These are phyloP conservation scores for Caenorhabditis sp. DNA, from an alignment of 2,888 invertebrate species.

Conservation along the genomic window DNA sequence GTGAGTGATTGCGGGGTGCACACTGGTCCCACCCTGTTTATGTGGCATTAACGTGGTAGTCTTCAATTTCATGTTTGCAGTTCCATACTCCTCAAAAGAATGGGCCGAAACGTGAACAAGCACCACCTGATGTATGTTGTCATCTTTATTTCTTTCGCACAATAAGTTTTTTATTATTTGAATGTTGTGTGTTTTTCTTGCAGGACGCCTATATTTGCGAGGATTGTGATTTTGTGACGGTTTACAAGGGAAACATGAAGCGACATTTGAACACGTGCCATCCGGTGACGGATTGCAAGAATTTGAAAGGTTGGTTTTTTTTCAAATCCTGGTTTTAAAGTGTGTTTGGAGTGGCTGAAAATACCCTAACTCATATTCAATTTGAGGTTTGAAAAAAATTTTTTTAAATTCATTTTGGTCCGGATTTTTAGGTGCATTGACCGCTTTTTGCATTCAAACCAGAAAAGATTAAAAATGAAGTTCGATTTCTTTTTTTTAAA, in stretches of 20 bases:
- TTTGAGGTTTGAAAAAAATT: too few relatives aligned
- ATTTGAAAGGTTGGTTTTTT: conserved; percentile 29
- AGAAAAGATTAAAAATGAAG: too few relatives aligned
- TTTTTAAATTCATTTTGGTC: too few relatives aligned
- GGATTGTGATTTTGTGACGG: conserved; percentile 65
- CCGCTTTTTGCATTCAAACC: too few relatives aligned
- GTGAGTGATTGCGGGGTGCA: not conserved
- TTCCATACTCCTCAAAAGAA: conserved; percentile 1
- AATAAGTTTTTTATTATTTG: not conserved
- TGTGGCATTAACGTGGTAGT: not conserved
- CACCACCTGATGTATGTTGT: not conserved
- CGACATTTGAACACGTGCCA: conserved; percentile 64
- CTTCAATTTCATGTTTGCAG: not conserved
- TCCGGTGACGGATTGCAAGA: conserved; percentile 49
- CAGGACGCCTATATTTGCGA: conserved; percentile 66
- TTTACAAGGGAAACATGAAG: conserved; percentile 70
- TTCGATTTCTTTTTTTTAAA: too few relatives aligned
- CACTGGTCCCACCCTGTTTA: not conserved
- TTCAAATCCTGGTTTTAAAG: not conserved
- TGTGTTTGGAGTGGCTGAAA: not conserved
- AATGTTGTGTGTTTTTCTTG: not conserved
- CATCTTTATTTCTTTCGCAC: not conserved
- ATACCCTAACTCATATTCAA: too few relatives aligned
- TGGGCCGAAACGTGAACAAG: not conserved
- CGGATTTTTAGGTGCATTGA: too few relatives aligned